phyloP scores from a whole-genome alignment of 2,888 invertebrate genomes.

The Timema podura region DNA sequence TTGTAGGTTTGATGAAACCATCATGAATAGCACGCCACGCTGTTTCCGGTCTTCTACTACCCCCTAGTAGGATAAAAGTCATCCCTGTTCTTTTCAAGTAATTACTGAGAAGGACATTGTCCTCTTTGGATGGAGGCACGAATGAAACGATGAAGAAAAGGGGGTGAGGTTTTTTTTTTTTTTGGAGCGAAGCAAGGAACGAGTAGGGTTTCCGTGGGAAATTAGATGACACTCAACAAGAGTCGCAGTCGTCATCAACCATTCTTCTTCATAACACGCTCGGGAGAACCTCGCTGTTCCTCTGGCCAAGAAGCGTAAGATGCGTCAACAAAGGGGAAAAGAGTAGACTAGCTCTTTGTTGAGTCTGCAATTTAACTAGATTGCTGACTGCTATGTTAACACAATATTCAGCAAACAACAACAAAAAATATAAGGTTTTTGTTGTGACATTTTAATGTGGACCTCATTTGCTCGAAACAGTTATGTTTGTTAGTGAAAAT shows the following conservation, averaged over 20 bases:
- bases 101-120: slow-evolving; percentile 11
- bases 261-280: slow-evolving; percentile 12
- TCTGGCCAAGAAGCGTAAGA: too few relatives aligned
- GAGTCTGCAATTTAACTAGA: too few relatives aligned
- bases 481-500: too few relatives aligned
- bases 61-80: background rate
- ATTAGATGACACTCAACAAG: slow-evolving; percentile 9
- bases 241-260: background rate
- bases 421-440: too few relatives aligned
- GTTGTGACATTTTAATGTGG: too few relatives aligned
- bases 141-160: background rate
- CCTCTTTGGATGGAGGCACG: background rate
- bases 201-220: background rate
- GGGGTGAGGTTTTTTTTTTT: slow-evolving; percentile 2
- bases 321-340: too few relatives aligned
- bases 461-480: too few relatives aligned
- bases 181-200: background rate
- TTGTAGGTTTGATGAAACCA: slow-evolving; percentile 15
- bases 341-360: too few relatives aligned
- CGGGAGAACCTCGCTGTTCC: background rate
- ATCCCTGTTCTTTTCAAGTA: background rate
- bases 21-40: background rate
- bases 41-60: background rate
- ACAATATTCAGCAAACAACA: too few relatives aligned
- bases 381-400: too few relatives aligned